Evolutionary conservation across 2,888 invertebrate species (phyloP).

Genomic region (Cyaniris semiargus): DNA sequence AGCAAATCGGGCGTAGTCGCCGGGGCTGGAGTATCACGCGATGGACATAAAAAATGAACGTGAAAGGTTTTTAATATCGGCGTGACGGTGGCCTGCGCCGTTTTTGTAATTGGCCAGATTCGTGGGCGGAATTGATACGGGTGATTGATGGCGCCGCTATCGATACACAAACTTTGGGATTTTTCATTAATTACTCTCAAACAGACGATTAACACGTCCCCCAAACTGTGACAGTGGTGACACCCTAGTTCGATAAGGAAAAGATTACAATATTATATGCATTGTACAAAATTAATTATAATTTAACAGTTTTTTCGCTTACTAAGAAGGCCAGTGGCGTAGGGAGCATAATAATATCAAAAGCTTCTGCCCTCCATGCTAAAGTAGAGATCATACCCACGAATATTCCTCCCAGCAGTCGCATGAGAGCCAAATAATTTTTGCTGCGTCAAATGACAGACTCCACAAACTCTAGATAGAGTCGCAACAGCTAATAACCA

Average conservation of each 20-base stretch:
- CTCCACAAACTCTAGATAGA: too few species aligned
- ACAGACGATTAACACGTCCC: neutral
- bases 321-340: too few species aligned
- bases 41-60: constrained; percentile 38
- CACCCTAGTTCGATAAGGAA: neutral
- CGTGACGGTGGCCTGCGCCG: constrained; percentile 52
- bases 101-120: constrained; percentile 70
- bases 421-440: too few species aligned
- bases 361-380: too few species aligned
- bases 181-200: constrained; percentile 28
- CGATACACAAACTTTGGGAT: constrained; percentile 42
- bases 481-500: too few species aligned
- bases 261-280: neutral
- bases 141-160: constrained; percentile 70
- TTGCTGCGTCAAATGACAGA: too few species aligned
- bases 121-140: constrained; percentile 66
- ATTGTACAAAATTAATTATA: neutral
- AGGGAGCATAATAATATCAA: too few species aligned
- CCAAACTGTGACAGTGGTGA: neutral
- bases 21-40: neutral
- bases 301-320: too few species aligned
- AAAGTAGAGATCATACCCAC: too few species aligned
- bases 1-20: neutral
- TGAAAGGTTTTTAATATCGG: constrained; percentile 53
- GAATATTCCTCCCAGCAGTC: too few species aligned